Conservation (phyloP, 35 echinoderm and acorn worm genomes). For the Anneissia japonica region DNA sequence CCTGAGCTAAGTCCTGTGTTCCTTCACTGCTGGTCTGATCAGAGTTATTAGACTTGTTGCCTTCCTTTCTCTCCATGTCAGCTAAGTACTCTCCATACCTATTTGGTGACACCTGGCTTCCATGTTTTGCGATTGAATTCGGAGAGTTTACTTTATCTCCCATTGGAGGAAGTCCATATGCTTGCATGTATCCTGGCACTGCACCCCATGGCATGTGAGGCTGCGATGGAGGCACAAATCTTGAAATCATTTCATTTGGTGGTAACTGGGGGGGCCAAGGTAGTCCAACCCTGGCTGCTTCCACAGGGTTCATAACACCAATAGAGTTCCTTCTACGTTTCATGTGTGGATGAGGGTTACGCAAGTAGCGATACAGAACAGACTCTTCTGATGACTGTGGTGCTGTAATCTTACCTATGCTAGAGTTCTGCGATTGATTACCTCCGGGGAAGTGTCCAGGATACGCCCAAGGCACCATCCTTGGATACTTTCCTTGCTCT, state of each 20-base stretch:
- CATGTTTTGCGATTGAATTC: background rate
- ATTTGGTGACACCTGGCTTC: conserved; percentile 22
- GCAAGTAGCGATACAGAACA: conserved; percentile 60
- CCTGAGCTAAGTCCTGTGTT: conserved; percentile 78
- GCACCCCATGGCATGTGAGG: background rate
- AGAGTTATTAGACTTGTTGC: background rate
- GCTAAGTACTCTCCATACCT: background rate
- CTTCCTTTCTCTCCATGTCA: background rate
- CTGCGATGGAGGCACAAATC: background rate
- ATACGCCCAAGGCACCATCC: background rate
- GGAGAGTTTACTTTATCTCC: background rate
- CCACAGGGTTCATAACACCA: background rate
- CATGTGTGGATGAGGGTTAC: background rate
- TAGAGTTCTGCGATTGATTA: background rate
- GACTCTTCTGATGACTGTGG: conserved; percentile 54
- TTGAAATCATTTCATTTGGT: conserved; percentile 7
- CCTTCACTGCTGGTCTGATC: conserved; percentile 39
- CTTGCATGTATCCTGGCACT: background rate
- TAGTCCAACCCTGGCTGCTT: conserved; percentile 6
- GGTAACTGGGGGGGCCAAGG: conserved; percentile 17
- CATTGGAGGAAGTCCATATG: background rate
- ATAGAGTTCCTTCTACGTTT: background rate
- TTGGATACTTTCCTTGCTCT: background rate
- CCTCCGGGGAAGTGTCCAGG: background rate
- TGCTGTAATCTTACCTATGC: background rate